Conservation (phyloP, 2,888 invertebrate genomes). For the Apamea sordens region DNA sequence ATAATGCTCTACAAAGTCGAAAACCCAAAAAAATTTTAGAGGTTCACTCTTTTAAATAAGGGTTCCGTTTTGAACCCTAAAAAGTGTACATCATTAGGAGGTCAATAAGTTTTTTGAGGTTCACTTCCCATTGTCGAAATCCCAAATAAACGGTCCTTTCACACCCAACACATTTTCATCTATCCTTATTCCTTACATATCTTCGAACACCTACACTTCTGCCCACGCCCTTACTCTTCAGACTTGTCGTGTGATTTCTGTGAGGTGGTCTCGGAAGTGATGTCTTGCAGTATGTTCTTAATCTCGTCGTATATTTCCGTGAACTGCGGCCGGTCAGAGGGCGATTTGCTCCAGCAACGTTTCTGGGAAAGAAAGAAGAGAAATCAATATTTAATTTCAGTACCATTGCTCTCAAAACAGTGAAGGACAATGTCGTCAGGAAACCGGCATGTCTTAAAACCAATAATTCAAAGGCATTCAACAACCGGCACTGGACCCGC, state of each 20-base stretch:
- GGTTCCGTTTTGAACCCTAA: too few species aligned
- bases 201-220: background rate
- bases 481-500: too few species aligned
- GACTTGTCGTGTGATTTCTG: constrained; percentile 73
- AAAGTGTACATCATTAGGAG: too few species aligned
- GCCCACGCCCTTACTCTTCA: constrained; percentile 52
- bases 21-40: background rate
- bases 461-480: too few species aligned
- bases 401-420: too few species aligned
- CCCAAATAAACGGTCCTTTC: background rate
- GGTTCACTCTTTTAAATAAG: background rate
- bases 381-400: too few species aligned
- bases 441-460: too few species aligned
- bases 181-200: background rate
- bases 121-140: background rate
- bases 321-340: constrained; percentile 92
- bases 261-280: constrained; percentile 77
- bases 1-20: too few species aligned
- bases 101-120: background rate
- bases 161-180: background rate
- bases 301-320: constrained; percentile 88
- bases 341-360: constrained; percentile 92
- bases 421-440: too few species aligned
- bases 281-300: constrained; percentile 75
- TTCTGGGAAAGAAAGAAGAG: constrained; percentile 78